Percentiles rank a stretch among this genome's conserved stretches.
Conservation (phyloP, 2,888 invertebrate species). For the Pollenia angustigena region DNA sequence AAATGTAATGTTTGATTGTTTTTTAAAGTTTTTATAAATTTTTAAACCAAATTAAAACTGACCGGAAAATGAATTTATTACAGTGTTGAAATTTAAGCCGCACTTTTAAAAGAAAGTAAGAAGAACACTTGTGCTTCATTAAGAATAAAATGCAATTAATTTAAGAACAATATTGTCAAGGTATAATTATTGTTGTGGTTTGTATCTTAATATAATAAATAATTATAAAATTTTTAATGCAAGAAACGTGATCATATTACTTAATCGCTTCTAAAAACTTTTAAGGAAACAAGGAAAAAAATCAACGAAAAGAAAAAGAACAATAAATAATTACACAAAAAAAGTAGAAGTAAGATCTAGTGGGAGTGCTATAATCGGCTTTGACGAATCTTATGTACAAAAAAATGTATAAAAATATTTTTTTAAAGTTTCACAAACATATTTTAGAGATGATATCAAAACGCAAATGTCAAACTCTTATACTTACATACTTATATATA, state of each 20-base stretch:
- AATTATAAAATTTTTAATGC: constrained; percentile 40
- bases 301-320: constrained; percentile 9
- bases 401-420: too few relatives aligned
- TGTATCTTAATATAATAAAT: constrained; percentile 4
- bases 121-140: constrained; percentile 64
- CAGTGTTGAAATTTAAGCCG: constrained; percentile 44
- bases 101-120: not conserved
- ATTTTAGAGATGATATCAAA: too few relatives aligned
- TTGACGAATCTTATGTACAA: not conserved
- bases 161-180: constrained; percentile 55
- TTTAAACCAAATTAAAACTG: not conserved
- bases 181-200: constrained; percentile 38
- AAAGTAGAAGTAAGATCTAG: constrained; percentile 8
- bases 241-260: constrained; percentile 70
- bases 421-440: too few relatives aligned
- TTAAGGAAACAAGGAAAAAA: constrained; percentile 16
- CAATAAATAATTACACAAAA: constrained; percentile 21
- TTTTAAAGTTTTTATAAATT: constrained; percentile 1
- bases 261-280: constrained; percentile 46
- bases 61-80: constrained; percentile 54
- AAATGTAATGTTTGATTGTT: not conserved
- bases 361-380: not conserved
- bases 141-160: constrained; percentile 67
- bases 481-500: too few relatives aligned
- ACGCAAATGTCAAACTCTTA: too few relatives aligned